Base-by-base conservation (phyloP, 2,113 vertebrate genomes). In the Bostrychus sinensis region DNA sequence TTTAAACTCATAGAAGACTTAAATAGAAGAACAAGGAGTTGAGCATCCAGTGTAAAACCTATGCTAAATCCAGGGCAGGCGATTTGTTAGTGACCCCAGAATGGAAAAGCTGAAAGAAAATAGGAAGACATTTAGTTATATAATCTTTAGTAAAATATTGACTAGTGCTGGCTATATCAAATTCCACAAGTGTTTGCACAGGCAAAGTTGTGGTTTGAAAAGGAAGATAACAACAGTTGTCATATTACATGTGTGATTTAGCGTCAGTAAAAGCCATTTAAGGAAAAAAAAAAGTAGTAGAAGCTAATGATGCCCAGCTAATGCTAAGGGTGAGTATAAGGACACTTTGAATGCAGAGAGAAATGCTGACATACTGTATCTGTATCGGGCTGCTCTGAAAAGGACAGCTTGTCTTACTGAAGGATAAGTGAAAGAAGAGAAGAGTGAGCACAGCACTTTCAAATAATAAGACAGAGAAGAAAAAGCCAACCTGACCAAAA, bases 331-430 rank as follows among this genome's bases (percentile, higher is more conserved):
- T 9, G 32, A 43, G 14, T 32, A 50, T 4, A 14, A 53, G 56
- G 37, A 16, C 50, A 65, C 30, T 70, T 45, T 53, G 61, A 62
- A 57, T 20, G 45, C 3, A 17, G 22, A 70, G 32, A 34, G 38
- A 70, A 62, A 54, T 0, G 13, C 51, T 45, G 46, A 55, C 5
- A 16, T n/a, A n/a, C n/a, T n/a, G n/a, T 58, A 66, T 32, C 51
- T 58, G 65, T 37, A 50, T 20, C 58, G 32, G 3, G 39, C 43
- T 56, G 36, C 43, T 39, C 41, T 56, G 62, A 25, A 43, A n/a
- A n/a, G n/a, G n/a, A n/a, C n/a, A n/a, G 77, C 12, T 46, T 22
- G 63, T 67, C 34, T 50, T 61, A 58, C 48, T 26, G 20, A 46
- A 22, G 22, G 28, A 22, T 17, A 28, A 16, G 4, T 17, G 28